Conservation (phyloP, 2,888 invertebrate genomes). For the Noctua pronuba region DNA sequence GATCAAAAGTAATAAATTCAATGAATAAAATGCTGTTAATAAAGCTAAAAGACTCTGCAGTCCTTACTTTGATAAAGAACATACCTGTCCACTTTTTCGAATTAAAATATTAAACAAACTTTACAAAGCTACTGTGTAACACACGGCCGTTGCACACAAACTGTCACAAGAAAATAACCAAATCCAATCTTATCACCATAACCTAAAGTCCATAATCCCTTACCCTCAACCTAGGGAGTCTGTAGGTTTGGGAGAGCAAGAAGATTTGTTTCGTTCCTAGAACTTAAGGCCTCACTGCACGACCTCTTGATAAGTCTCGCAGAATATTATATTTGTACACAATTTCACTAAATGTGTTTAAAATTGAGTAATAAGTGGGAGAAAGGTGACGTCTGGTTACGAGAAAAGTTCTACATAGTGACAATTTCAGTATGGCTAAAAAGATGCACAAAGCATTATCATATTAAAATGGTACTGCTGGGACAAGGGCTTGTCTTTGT, state of each 20-base stretch:
- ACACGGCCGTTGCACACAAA: conserved; percentile 47
- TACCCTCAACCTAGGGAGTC: conserved; percentile 2
- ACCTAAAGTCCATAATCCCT: conserved; percentile 31
- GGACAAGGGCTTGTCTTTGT: too few species aligned
- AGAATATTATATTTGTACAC: conserved; percentile 64
- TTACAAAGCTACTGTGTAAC: conserved; percentile 61
- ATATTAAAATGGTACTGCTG: too few species aligned
- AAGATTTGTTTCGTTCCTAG: conserved; percentile 76
- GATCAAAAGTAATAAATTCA: background rate
- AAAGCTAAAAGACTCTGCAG: background rate
- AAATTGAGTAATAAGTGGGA: conserved; percentile 52
- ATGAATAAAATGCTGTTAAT: background rate
- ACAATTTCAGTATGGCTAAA: too few species aligned
- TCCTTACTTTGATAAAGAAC: background rate
- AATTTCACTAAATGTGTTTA: conserved; percentile 56
- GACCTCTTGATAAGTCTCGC: conserved; percentile 67
- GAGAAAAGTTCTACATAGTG: background rate
- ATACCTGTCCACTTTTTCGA: background rate
- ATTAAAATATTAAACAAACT: background rate
- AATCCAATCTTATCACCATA: conserved; percentile 28
- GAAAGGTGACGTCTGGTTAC: background rate
- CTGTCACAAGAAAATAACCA: background rate
- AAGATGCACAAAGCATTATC: too few species aligned
- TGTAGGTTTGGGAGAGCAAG: conserved; percentile 56
- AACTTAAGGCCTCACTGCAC: conserved; percentile 72